phyloP scores from a whole-genome alignment of 2,797 vertebrate species.

The Gymnocypris eckloni region DNA sequence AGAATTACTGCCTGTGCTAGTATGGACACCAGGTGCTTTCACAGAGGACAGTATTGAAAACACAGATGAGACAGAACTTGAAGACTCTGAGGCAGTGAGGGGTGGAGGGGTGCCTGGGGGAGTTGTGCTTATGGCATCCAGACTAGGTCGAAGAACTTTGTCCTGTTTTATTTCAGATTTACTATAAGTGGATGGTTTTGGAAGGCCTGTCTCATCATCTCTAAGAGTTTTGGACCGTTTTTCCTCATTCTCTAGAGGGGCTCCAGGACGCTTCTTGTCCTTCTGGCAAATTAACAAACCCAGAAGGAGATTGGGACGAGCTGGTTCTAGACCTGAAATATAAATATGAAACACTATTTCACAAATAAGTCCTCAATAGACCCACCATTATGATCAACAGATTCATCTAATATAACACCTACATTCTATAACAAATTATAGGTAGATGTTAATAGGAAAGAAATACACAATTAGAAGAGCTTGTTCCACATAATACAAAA shows the following conservation, averaged over 20 bases:
- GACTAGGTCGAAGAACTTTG: slow-evolving; percentile 74
- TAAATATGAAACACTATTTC: slow-evolving; percentile 5
- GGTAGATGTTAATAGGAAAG: not conserved
- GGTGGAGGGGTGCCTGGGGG: slow-evolving; percentile 88
- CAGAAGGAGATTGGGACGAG: slow-evolving; percentile 94
- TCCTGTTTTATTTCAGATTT: slow-evolving; percentile 78
- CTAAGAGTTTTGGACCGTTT: slow-evolving; percentile 85
- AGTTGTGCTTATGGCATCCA: slow-evolving; percentile 83
- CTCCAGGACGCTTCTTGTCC: slow-evolving; percentile 83
- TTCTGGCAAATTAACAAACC: slow-evolving; percentile 97
- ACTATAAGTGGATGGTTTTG: slow-evolving; percentile 65
- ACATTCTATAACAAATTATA: not conserved
- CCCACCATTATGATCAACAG: not conserved
- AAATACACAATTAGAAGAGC: slow-evolving; percentile 61
- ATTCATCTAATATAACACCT: not conserved
- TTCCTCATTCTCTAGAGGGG: slow-evolving; percentile 82
- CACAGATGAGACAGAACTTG: slow-evolving; percentile 75
- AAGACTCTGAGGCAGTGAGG: slow-evolving; percentile 73
- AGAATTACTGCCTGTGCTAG: slow-evolving; percentile 67
- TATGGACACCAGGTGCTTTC: slow-evolving; percentile 73
- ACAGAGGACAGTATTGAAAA: slow-evolving; percentile 82
- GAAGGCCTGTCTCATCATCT: slow-evolving; percentile 78
- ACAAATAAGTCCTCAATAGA: not conserved
- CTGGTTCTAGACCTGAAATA: slow-evolving; percentile 90
- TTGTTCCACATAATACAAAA: slow-evolving; percentile 41